Evolutionary conservation across 2,888 invertebrate genomes (phyloP), one percentile per base, ranked within the genome.

Genomic region (Tiliacea citrago): DNA sequence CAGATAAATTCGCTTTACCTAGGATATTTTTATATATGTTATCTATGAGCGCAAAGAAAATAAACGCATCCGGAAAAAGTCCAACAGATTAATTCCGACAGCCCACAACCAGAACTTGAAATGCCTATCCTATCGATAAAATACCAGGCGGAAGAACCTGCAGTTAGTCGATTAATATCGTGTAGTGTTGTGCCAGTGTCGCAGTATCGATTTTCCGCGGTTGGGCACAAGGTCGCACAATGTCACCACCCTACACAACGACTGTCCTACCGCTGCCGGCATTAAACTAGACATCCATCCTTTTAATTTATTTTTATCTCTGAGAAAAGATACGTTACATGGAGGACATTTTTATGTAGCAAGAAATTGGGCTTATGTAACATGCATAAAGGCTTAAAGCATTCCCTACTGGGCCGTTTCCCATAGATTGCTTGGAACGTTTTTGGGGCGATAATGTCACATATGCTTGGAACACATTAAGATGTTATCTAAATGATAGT

Each of bases 161-260:
- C 61, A 74, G 68, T 71, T 70, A 42, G 62, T 67, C 60, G 77
- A 73, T 77, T 74, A 75, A 55, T 79, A 79, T 73, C 73, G 62
- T 66, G 63, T 86, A 87, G 83, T 80, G 74, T 75, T 78, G 83
- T 81, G 77, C 75, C 83, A 83, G 75, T 89, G 89, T 86, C 91
- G 90, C 87, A 88, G 88, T 94, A 94, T 94, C 91, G 95, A 94
- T 94, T 93, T 85, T 85, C 81, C 88, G 83, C 86, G 83, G 83
- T 85, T 78, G 81, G 85, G 84, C 82, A 84, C 94, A 94, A 94
- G 94, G 94, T 94, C 94, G 89, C 81, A 68, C 87, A 88, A 86
- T 88, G 91, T 89, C 90, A 86, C 81, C 81, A 58, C 81, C 84
- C 81, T 75, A 77, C 73, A 82, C 72, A 73, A 73, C 70, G 66